Conservation (phyloP, 1,140 invertebrate species). For the Muscidifurax raptorellus region DNA sequence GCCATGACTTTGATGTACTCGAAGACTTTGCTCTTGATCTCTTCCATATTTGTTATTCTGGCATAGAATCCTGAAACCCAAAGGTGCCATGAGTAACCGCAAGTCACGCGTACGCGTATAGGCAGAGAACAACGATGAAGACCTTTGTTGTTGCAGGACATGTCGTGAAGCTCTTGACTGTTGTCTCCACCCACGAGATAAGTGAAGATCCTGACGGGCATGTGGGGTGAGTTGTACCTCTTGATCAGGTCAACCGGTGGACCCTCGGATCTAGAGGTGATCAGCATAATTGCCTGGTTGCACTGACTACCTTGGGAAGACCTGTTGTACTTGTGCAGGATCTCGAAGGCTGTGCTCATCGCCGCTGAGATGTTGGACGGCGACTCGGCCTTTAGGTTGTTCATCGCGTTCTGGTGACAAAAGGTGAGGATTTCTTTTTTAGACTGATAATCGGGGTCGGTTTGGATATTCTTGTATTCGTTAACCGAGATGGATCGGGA, state of each 20-base stretch:
- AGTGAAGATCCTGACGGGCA: constrained; percentile 96
- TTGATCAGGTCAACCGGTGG: constrained; percentile 89
- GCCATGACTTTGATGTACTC: constrained; percentile 94
- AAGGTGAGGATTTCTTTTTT: neutral
- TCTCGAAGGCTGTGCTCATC: constrained; percentile 92
- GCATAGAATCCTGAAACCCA: constrained; percentile 86
- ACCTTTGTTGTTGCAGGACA: constrained; percentile 99
- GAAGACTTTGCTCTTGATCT: constrained; percentile 91
- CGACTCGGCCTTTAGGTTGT: constrained; percentile 79
- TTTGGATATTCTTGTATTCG: too few species aligned
- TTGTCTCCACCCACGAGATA: constrained; percentile 97
- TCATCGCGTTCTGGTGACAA: constrained; percentile 35
- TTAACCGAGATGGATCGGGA: too few species aligned
- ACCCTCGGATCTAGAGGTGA: constrained; percentile 86
- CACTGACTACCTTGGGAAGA: constrained; percentile 91
- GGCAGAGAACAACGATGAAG: constrained; percentile 48
- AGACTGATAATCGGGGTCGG: constrained; percentile 31
- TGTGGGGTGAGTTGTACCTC: constrained; percentile 92
- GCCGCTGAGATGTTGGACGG: constrained; percentile 96
- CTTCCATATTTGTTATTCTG: constrained; percentile 87
- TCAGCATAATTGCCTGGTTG: constrained; percentile 98
- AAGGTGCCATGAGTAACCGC: too few species aligned
- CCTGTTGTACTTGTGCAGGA: constrained; percentile 91
- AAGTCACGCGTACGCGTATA: too few species aligned
- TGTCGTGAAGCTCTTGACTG: constrained; percentile 89